A percentile compares a stretch with the other conserved stretches of the same genome.
Conservation (phyloP, 2,888 invertebrate genomes). For the Caenorhabditis uteleia region DNA sequence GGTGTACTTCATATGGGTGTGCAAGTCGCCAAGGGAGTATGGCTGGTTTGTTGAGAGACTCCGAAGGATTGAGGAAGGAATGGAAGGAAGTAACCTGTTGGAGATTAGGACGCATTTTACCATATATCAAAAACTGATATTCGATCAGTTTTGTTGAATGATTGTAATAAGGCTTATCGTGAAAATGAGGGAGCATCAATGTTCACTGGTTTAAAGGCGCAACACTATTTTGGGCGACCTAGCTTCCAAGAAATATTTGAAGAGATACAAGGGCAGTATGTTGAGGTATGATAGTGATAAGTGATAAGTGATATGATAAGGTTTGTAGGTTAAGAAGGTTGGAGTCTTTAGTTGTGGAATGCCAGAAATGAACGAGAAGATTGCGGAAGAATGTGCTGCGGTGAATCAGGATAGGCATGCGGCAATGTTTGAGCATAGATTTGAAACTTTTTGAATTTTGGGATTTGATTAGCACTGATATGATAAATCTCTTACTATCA, state of each 20-base stretch:
- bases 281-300: slow-evolving; percentile 78
- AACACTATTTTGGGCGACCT: slow-evolving; percentile 94
- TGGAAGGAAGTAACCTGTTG: too few species aligned
- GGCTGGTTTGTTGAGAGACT: slow-evolving; percentile 91
- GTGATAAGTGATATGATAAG: not conserved
- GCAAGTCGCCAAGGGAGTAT: slow-evolving; percentile 94
- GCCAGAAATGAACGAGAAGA: slow-evolving; percentile 90
- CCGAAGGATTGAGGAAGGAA: slow-evolving; percentile 88
- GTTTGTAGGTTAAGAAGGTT: slow-evolving; percentile 76
- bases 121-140: slow-evolving; percentile 95
- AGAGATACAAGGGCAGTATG: slow-evolving; percentile 94
- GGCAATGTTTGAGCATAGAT: slow-evolving; percentile 65
- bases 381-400: slow-evolving; percentile 95
- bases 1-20: slow-evolving; percentile 97
- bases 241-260: slow-evolving; percentile 95
- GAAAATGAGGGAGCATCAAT: slow-evolving; percentile 79
- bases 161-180: slow-evolving; percentile 97
- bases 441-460: slow-evolving; percentile 69
- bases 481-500: too few species aligned
- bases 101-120: too few species aligned
- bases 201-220: slow-evolving; percentile 75
- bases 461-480: too few species aligned
- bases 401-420: slow-evolving; percentile 79
- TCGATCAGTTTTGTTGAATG: slow-evolving; percentile 82
- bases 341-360: slow-evolving; percentile 99